Evolutionary conservation across 1,140 invertebrate species (phyloP).

Genomic region (Batillaria attramentaria): DNA sequence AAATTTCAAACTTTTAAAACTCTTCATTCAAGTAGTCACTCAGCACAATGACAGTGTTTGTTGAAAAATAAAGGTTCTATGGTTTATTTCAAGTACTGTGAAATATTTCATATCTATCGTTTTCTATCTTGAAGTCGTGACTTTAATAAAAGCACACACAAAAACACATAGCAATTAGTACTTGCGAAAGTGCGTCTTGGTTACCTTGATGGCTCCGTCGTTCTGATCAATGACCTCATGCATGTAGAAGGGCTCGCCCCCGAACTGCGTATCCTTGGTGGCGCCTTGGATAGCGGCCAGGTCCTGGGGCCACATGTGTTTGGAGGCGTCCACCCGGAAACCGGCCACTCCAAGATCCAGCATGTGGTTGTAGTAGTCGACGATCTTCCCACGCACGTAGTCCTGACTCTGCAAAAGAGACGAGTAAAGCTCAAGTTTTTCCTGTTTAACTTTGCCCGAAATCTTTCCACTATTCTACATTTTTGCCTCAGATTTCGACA

Average conservation of each 20-base stretch:
- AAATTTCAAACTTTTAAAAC: too few relatives aligned
- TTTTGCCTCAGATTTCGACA: constrained; percentile 78
- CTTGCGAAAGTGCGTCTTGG: too few relatives aligned
- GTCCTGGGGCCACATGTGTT: constrained; percentile 69
- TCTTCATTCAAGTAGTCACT: too few relatives aligned
- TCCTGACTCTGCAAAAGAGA: constrained; percentile 68
- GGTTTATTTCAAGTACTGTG: too few relatives aligned
- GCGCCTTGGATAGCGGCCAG: constrained; percentile 66
- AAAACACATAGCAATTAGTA: too few relatives aligned
- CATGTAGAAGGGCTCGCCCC: constrained; percentile 74
- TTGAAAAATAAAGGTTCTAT: too few relatives aligned
- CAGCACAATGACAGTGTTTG: too few relatives aligned
- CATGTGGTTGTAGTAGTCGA: constrained; percentile 76
- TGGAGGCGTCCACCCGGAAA: constrained; percentile 65
- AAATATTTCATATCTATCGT: too few relatives aligned
- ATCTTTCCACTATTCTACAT: constrained; percentile 83
- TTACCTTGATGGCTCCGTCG: constrained; percentile 79
- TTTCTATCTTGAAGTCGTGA: too few relatives aligned
- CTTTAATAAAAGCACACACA: too few relatives aligned
- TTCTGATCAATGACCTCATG: constrained; percentile 88
- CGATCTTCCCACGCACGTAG: constrained; percentile 81
- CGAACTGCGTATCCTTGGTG: constrained; percentile 66
- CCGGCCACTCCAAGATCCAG: constrained; percentile 87
- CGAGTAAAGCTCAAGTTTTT: constrained; percentile 68
- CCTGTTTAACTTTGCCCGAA: constrained; percentile 62